Percentiles rank a stretch among this genome's conserved stretches.
Conservation (phyloP, 2,888 invertebrate genomes). For the Macrophya annulata region DNA sequence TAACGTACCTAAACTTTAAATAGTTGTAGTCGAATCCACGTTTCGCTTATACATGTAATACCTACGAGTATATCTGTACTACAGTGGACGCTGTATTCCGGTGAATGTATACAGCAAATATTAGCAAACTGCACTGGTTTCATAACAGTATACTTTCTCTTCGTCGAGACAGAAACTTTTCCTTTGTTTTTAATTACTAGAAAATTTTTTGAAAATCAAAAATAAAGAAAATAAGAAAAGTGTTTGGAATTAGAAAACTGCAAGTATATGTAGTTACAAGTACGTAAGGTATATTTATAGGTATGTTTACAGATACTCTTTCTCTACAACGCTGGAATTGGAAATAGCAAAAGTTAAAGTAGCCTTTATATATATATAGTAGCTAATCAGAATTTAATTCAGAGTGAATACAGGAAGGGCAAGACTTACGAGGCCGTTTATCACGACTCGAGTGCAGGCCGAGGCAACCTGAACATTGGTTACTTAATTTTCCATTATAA, state of each 20-base stretch:
- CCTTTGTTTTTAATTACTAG: constrained; percentile 1
- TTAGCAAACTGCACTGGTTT: constrained; percentile 14
- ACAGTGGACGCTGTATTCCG: neutral
- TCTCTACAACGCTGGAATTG: neutral
- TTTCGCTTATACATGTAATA: neutral
- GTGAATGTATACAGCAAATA: neutral
- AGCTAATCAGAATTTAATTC: constrained; percentile 55
- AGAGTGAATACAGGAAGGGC: constrained; percentile 28
- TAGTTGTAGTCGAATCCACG: neutral
- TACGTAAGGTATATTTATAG: neutral
- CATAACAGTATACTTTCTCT: neutral
- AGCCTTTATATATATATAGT: constrained; percentile 42
- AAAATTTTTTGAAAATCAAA: neutral
- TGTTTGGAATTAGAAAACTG: neutral
- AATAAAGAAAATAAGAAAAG: neutral
- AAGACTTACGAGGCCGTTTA: constrained; percentile 52
- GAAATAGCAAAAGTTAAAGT: constrained; percentile 51
- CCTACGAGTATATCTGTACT: neutral
- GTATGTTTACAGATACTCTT: neutral
- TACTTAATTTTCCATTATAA: constrained; percentile 56
- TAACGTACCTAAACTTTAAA: neutral
- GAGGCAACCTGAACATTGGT: constrained; percentile 47
- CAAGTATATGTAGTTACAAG: too few species aligned
- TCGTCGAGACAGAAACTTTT: constrained; percentile 5
- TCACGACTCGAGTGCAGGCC: constrained; percentile 36